phyloP scores from a whole-genome alignment of 2,888 invertebrate genomes.

The Pasiphila rectangulata region DNA sequence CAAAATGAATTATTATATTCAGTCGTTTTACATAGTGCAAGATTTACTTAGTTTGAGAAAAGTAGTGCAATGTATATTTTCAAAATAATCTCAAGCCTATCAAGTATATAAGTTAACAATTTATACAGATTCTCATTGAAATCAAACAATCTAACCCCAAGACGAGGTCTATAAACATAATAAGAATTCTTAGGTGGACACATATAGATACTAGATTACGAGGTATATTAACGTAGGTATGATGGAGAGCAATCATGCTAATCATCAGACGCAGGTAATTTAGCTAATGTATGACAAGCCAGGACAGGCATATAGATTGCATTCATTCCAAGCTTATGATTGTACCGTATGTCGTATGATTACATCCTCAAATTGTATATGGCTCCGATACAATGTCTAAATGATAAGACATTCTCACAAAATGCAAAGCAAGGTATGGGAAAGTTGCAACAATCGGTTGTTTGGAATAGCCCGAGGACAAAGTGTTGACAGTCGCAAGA shows the following conservation, averaged over 20 bases:
- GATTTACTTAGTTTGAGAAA: too few relatives aligned
- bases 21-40: too few relatives aligned
- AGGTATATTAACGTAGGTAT: neutral
- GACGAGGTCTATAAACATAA: too few relatives aligned
- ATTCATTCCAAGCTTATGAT: slow-evolving; percentile 7
- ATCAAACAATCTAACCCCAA: too few relatives aligned
- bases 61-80: too few relatives aligned
- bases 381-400: neutral
- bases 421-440: slow-evolving; percentile 10
- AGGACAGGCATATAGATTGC: slow-evolving; percentile 11
- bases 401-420: slow-evolving; percentile 16
- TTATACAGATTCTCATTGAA: too few relatives aligned
- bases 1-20: too few relatives aligned
- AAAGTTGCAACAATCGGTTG: slow-evolving; percentile 10
- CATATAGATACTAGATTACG: neutral
- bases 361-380: neutral
- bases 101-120: too few relatives aligned
- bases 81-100: too few relatives aligned
- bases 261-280: slow-evolving; percentile 11
- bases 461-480: slow-evolving; percentile 9
- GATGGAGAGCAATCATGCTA: slow-evolving; percentile 11
- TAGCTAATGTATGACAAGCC: slow-evolving; percentile 6
- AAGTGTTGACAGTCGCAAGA: too few relatives aligned
- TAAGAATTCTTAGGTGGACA: too few relatives aligned
- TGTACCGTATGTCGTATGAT: neutral